Evolutionary conservation across 37 sponge, comb jelly and placozoan genomes (phyloP).

Genomic region (Tethya wilhelma): DNA sequence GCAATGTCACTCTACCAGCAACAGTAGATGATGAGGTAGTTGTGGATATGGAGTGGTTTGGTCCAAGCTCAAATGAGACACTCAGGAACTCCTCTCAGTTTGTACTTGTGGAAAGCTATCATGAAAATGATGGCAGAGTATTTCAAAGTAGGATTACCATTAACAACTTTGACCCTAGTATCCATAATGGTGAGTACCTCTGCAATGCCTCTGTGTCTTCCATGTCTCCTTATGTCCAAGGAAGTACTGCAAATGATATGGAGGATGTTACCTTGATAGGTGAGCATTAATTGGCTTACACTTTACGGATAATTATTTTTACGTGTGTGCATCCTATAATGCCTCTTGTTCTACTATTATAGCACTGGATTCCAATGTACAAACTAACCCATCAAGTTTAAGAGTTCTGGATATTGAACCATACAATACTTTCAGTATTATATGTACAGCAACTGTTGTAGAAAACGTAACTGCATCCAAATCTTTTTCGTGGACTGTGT

Average conservation of each 20-base stretch:
- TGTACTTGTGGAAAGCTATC: no score
- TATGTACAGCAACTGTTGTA: conserved; percentile 12
- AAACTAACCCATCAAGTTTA: background rate
- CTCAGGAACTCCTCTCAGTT: conserved; percentile 18
- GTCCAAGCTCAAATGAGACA: conserved; percentile 8
- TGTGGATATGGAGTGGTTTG: conserved; percentile 9
- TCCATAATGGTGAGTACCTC: conserved; percentile 9
- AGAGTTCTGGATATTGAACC: conserved; percentile 7
- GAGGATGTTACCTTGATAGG: background rate
- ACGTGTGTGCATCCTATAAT: no score
- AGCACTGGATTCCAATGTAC: conserved; percentile 5
- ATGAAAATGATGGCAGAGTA: background rate
- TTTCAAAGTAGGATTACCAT: conserved; percentile 11
- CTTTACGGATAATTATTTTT: no score
- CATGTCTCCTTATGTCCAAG: conserved; percentile 2
- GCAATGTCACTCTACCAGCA: conserved; percentile 8
- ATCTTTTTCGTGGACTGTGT: background rate
- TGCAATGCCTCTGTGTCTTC: conserved; percentile 20
- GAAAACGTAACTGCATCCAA: conserved; percentile 5
- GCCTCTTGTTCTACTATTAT: no score
- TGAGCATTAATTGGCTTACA: no score
- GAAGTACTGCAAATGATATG: conserved; percentile 4
- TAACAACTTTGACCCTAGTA: background rate
- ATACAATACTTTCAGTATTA: conserved; percentile 25
- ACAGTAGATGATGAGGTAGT: conserved; percentile 8